A percentile compares a stretch with the other conserved stretches of the same genome.
Conservation (phyloP, 2,888 invertebrate species). For the Philhelius pedissequus region DNA sequence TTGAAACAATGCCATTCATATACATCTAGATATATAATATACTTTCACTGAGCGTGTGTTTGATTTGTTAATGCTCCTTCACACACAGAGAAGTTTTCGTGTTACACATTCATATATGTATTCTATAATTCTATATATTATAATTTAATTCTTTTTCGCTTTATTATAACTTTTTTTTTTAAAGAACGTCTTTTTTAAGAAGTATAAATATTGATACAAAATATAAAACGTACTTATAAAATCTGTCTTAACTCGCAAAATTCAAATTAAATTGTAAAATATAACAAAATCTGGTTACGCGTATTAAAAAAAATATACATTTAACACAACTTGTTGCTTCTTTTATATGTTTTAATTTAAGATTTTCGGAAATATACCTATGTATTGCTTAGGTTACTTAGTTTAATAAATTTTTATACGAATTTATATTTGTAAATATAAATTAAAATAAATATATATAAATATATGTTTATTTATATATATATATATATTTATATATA, state of each 20-base stretch:
- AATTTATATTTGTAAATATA: constrained; percentile 51
- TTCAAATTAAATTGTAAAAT: background rate
- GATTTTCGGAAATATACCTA: constrained; percentile 48
- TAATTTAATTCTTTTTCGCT: constrained; percentile 43
- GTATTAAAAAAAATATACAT: background rate
- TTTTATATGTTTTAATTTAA: constrained; percentile 19
- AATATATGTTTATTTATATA: constrained; percentile 11
- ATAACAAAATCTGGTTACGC: background rate
- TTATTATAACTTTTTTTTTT: constrained; percentile 64
- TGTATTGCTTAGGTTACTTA: constrained; percentile 57
- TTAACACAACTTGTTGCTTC: background rate
- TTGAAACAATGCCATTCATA: constrained; percentile 16
- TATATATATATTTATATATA: too few relatives aligned
- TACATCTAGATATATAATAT: constrained; percentile 15
- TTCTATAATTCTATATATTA: constrained; percentile 70
- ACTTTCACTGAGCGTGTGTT: background rate
- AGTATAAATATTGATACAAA: constrained; percentile 67
- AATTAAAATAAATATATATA: constrained; percentile 39
- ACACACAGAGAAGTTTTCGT: background rate
- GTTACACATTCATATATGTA: constrained; percentile 70
- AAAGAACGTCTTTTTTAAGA: constrained; percentile 69
- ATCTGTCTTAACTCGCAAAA: constrained; percentile 3
- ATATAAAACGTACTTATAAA: constrained; percentile 31
- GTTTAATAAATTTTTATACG: constrained; percentile 9
- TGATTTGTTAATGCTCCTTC: background rate